Base-by-base conservation (phyloP, 2,888 invertebrate genomes). In the Meloe dianella region DNA sequence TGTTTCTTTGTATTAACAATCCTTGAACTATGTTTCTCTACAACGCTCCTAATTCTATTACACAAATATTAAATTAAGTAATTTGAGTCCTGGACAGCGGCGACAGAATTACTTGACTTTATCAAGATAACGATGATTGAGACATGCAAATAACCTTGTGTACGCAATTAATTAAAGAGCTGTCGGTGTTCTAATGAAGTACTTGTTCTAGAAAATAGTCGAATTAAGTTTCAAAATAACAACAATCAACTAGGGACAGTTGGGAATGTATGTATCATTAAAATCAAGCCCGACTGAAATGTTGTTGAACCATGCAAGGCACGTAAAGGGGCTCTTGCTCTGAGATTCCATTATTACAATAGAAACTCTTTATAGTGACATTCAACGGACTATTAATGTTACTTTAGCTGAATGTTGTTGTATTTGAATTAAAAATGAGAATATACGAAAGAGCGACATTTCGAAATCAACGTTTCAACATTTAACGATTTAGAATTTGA, bases 71-170 rank as follows among this genome's bases (percentile, higher is more conserved):
- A 41, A 67, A 67, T 67, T 67, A 67, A 64, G 67, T 62, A 64
- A 67, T 67, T 67, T 67, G 64, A 64, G 62, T 65, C 57, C 59
- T 57, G 64, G 54, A 38, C 62, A 60, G 61, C 64, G 66, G 66
- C 66, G 59, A 60, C 47, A 47, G 10, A 20, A 20, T 47, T 20
- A 47, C 20, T 47, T 47, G 47, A 47, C 47, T 47, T 47, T 20
- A 47, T 41, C 41, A 9, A 67, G 67, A 67, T 67, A 67, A 67
- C 64, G 67, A 64, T 38, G 67, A 56, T 59, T 64, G 64, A 63
- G 68, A 64, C 68, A 71, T 68, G 70, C 70, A 71, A 71, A 71
- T 70, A 68, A 66, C 64, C 57, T 58, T 61, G 67, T 70, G 68
- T 63, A 60, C 38, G 54, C 10, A 20, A 20, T 20, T 20, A 47